Conservation (phyloP, 2,888 invertebrate genomes). For the Lasioglossum leucozonium region DNA sequence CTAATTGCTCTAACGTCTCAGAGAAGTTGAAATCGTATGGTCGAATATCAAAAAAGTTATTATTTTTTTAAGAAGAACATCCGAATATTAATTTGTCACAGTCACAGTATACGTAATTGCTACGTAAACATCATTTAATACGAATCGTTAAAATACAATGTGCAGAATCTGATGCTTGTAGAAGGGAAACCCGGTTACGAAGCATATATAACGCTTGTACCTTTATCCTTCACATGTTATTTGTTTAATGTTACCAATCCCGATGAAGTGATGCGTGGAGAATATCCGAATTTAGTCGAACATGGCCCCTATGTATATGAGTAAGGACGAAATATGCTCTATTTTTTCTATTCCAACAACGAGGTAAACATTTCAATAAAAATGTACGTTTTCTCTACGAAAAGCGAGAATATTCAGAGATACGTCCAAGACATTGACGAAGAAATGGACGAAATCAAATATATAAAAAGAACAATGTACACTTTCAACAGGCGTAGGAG, state of each 20-base stretch:
- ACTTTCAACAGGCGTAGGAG: constrained; percentile 86
- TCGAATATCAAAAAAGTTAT: too few species aligned
- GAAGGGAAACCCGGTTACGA: constrained; percentile 86
- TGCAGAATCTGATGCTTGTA: constrained; percentile 86
- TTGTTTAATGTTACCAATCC: constrained; percentile 87
- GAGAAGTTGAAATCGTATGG: too few species aligned
- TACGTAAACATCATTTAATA: background rate
- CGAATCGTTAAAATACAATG: background rate
- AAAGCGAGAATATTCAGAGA: constrained; percentile 85
- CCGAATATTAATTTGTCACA: too few species aligned
- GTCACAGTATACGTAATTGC: too few species aligned
- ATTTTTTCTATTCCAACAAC: background rate
- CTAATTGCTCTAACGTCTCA: too few species aligned
- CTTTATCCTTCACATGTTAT: constrained; percentile 59
- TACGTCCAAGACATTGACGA: constrained; percentile 84
- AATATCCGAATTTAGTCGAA: constrained; percentile 86
- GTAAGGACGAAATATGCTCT: constrained; percentile 82
- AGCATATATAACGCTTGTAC: constrained; percentile 86
- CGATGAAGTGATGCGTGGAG: constrained; percentile 85
- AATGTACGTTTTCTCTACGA: background rate
- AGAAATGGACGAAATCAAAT: constrained; percentile 86
- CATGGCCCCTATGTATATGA: constrained; percentile 88
- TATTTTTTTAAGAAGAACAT: too few species aligned
- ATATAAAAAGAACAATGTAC: constrained; percentile 85
- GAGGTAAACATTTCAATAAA: background rate